Evolutionary conservation across 2,888 invertebrate genomes (phyloP).

Genomic region (Antitype chi): DNA sequence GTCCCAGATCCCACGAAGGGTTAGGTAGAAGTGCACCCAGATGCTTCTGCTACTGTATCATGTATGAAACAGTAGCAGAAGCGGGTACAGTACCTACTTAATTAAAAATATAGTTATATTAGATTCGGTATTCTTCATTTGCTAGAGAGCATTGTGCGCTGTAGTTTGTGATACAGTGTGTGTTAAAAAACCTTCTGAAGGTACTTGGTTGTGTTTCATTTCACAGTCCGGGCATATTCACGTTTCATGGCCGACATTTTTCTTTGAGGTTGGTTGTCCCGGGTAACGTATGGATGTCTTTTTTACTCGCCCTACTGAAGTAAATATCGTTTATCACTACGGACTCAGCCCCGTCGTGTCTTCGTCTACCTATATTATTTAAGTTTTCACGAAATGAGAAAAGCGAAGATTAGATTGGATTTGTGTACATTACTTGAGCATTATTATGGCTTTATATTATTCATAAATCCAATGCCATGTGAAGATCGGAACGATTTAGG

Average conservation of each 20-base stretch:
- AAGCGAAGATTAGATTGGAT: too few species aligned
- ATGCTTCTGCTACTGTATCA: neutral
- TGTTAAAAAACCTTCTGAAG: slow-evolving; percentile 30
- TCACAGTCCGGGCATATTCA: slow-evolving; percentile 43
- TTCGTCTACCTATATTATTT: neutral
- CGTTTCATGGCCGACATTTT: slow-evolving; percentile 54
- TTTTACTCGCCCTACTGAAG: slow-evolving; percentile 41
- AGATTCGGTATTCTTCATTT: neutral
- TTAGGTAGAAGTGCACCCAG: neutral
- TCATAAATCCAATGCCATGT: too few species aligned
- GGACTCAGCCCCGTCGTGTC: neutral
- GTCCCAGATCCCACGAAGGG: neutral
- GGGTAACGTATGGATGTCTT: slow-evolving; percentile 52
- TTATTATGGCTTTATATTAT: neutral
- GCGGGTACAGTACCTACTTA: neutral
- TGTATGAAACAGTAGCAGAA: too few species aligned
- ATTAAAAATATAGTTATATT: neutral
- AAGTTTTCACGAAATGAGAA: neutral
- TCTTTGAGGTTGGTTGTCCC: slow-evolving; percentile 61
- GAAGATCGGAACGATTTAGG: neutral
- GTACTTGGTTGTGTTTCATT: neutral
- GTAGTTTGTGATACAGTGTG: neutral
- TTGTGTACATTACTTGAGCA: neutral
- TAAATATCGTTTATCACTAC: slow-evolving; percentile 50
- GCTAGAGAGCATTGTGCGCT: neutral